Conservation (phyloP, 2,797 vertebrate species). For the Mastacembelus armatus region DNA sequence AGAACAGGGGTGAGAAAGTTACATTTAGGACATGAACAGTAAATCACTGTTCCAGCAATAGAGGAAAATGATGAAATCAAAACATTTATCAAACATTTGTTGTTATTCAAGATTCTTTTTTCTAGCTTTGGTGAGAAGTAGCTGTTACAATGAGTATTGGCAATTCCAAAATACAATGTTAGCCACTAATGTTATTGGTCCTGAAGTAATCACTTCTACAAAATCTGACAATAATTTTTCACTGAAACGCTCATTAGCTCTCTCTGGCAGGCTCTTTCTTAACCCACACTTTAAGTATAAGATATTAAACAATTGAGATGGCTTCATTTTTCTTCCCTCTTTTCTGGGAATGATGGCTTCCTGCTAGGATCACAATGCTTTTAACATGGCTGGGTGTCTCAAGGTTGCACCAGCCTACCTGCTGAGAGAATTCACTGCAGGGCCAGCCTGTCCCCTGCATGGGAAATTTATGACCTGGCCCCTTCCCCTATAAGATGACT, state of each 20-base stretch:
- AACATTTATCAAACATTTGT: slow-evolving; percentile 25
- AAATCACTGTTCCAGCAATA: slow-evolving; percentile 36
- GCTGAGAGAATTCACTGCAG: slow-evolving; percentile 84
- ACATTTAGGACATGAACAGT: slow-evolving; percentile 14
- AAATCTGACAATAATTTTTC: slow-evolving; percentile 17
- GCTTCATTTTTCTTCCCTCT: slow-evolving; percentile 45
- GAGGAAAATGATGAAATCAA: slow-evolving; percentile 18
- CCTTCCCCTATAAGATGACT: slow-evolving; percentile 65
- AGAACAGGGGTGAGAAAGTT: slow-evolving; percentile 13
- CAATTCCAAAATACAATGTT: slow-evolving; percentile 19
- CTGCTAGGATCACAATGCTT: slow-evolving; percentile 84
- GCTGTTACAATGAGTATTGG: slow-evolving; percentile 6
- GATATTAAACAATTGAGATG: slow-evolving; percentile 49
- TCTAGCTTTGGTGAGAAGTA: slow-evolving; percentile 17
- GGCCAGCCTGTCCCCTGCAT: slow-evolving; percentile 79
- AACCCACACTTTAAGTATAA: slow-evolving; percentile 19
- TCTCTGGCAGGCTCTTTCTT: not conserved
- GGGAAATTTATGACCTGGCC: slow-evolving; percentile 80
- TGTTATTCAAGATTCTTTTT: slow-evolving; percentile 32
- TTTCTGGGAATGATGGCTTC: slow-evolving; percentile 74
- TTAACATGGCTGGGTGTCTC: slow-evolving; percentile 85
- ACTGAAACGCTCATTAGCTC: slow-evolving; percentile 22
- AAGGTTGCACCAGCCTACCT: slow-evolving; percentile 76
- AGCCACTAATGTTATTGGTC: slow-evolving; percentile 7
- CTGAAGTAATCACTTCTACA: slow-evolving; percentile 3